A percentile compares a stretch with the other conserved stretches of the same genome.
Evolutionary conservation across 2,797 vertebrate genomes (phyloP).

Genomic region (Acanthiza pusilla): DNA sequence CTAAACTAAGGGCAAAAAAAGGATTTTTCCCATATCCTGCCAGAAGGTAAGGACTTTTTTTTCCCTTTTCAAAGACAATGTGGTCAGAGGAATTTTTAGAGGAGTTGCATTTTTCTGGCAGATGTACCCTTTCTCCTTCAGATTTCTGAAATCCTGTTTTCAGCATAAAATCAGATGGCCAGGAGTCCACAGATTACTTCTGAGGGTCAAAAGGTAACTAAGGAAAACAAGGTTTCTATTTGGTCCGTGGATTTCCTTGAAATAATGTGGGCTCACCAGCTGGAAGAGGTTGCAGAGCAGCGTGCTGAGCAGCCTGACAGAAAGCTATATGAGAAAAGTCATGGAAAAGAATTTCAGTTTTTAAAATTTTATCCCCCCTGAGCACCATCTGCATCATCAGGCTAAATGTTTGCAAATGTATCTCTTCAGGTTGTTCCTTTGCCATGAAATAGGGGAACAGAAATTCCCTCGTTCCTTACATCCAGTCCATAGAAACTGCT

Average conservation of each 20-base stretch:
- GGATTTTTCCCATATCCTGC: background rate
- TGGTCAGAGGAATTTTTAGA: background rate
- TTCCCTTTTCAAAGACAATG: background rate
- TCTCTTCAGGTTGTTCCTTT: background rate
- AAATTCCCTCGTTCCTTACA: conserved; percentile 35
- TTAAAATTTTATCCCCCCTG: background rate
- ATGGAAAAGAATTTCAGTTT: background rate
- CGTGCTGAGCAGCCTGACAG: background rate
- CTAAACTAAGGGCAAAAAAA: background rate
- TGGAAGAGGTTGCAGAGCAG: background rate
- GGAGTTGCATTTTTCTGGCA: background rate
- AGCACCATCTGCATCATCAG: background rate
- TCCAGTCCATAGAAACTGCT: background rate
- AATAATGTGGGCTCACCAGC: background rate
- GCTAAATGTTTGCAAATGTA: background rate
- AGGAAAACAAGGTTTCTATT: background rate
- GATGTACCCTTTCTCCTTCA: background rate
- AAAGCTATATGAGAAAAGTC: background rate
- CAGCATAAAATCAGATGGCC: background rate
- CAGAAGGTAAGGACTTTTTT: background rate
- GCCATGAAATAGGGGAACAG: background rate
- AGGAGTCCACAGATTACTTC: background rate
- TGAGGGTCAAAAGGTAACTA: background rate
- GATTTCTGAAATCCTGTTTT: background rate
- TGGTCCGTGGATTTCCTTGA: background rate